Conservation (phyloP, 2,113 vertebrate genomes). For the Charina bottae region DNA sequence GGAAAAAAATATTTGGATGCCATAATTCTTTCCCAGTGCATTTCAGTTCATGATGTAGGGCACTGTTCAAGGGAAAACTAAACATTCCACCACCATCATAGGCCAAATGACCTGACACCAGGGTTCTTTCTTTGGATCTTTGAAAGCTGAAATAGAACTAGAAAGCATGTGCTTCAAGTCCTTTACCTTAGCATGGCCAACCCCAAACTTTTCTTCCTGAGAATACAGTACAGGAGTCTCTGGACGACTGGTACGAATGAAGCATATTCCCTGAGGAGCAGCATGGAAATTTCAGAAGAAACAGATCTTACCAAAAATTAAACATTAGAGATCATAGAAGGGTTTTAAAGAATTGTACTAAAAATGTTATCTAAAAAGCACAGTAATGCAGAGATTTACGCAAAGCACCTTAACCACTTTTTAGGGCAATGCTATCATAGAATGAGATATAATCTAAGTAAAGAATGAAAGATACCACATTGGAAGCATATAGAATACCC, state of each 20-base stretch:
- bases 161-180: neutral
- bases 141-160: neutral
- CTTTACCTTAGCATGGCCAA: slow-evolving; percentile 83
- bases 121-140: neutral
- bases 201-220: slow-evolving; percentile 81
- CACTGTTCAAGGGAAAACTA: neutral
- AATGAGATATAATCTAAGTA: neutral
- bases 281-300: slow-evolving; percentile 22
- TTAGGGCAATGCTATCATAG: neutral
- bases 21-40: neutral
- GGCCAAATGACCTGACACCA: neutral
- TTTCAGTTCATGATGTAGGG: neutral
- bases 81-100: neutral
- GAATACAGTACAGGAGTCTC: slow-evolving; percentile 80
- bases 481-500: neutral
- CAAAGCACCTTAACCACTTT: neutral
- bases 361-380: neutral
- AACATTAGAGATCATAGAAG: neutral
- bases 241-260: slow-evolving; percentile 81
- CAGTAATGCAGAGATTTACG: neutral
- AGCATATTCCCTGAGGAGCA: slow-evolving; percentile 81
- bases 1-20: neutral
- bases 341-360: neutral
- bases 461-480: neutral
- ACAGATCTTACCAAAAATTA: neutral